Conservation (phyloP, 1,140 invertebrate genomes). For the Papilio polyxenes region DNA sequence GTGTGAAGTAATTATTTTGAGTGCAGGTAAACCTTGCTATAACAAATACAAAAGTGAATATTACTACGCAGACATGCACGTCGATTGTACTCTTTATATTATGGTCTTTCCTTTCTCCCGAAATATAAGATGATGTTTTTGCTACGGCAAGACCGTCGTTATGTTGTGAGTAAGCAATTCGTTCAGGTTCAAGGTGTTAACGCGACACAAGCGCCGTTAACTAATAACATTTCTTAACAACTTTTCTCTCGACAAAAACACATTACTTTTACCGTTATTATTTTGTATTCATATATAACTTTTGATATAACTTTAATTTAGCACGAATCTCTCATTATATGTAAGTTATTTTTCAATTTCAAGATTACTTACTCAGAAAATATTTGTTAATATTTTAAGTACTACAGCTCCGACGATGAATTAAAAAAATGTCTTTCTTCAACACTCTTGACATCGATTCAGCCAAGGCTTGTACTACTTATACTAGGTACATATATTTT, state of each 20-base stretch:
- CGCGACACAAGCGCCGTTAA: slow-evolving; percentile 39
- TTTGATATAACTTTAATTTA: not conserved
- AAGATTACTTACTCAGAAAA: too few relatives aligned
- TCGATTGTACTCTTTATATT: not conserved
- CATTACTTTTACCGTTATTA: slow-evolving; percentile 32
- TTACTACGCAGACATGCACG: not conserved
- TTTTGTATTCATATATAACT: not conserved
- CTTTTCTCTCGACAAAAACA: slow-evolving; percentile 15
- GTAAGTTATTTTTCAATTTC: not conserved
- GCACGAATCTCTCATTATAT: not conserved
- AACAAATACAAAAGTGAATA: not conserved
- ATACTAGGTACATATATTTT: too few relatives aligned
- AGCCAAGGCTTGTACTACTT: too few relatives aligned
- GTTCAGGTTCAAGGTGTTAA: slow-evolving; percentile 49
- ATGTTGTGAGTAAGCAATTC: slow-evolving; percentile 26
- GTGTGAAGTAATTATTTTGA: too few relatives aligned
- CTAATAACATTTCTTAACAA: slow-evolving; percentile 28
- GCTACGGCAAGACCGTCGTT: not conserved
- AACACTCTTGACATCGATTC: too few relatives aligned
- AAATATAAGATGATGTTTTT: slow-evolving; percentile 21
- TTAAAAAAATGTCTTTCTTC: not conserved
- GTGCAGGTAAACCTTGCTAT: not conserved
- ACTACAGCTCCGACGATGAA: too few relatives aligned
- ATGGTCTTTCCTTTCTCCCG: not conserved
- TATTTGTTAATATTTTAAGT: too few relatives aligned